Percentiles rank a stretch among this genome's conserved stretches.
These are phyloP conservation scores for Denticeps clupeoides DNA, from an alignment of 2,797 vertebrate genomes.

Conservation along the genomic window DNA sequence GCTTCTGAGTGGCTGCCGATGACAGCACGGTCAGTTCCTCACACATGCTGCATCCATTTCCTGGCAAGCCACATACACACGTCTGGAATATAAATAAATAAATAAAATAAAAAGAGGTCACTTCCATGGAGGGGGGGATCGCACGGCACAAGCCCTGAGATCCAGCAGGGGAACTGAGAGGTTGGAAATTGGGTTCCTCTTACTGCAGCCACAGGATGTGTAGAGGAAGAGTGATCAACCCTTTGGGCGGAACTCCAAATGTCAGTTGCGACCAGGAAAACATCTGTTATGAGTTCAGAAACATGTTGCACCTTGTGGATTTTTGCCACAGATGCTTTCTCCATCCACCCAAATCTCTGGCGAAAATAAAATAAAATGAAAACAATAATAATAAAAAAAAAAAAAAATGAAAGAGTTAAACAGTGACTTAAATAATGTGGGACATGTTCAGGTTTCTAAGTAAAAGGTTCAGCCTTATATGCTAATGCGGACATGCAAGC, in stretches of 20 bases:
- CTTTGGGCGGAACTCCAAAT: conserved; percentile 12
- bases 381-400: conserved; percentile 7
- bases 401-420: neutral
- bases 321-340: conserved; percentile 7
- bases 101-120: conserved; percentile 11
- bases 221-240: neutral
- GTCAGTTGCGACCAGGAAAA: conserved; percentile 22
- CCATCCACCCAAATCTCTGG: conserved; percentile 2
- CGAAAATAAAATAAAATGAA: conserved; percentile 12
- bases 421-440: neutral
- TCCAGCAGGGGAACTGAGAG: conserved; percentile 10
- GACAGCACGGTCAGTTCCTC: conserved; percentile 23
- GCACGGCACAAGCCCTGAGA: neutral
- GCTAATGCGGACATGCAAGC: too few species aligned
- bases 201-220: conserved; percentile 13
- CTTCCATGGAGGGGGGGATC: conserved; percentile 6
- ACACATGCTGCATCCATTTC: conserved; percentile 42
- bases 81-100: conserved; percentile 22
- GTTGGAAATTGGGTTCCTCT: conserved; percentile 20
- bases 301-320: conserved; percentile 14
- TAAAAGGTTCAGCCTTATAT: too few species aligned
- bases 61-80: conserved; percentile 18
- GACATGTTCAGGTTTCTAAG: too few species aligned
- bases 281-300: conserved; percentile 24
- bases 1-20: conserved; percentile 17